phyloP scores from a whole-genome alignment of 2,797 vertebrate genomes.

The Ataeniobius toweri region DNA sequence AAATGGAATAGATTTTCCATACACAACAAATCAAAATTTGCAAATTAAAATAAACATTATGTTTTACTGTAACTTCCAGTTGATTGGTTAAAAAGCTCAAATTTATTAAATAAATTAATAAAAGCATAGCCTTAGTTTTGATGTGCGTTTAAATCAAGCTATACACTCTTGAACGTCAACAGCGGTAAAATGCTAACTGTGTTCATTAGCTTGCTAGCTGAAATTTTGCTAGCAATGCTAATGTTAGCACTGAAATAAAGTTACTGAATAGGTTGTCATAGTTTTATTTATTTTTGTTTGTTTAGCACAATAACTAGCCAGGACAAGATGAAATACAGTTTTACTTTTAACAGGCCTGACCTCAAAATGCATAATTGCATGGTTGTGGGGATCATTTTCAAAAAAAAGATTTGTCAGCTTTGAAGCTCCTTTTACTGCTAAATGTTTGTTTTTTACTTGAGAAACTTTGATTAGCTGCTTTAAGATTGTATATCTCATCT shows the following conservation, averaged over 20 bases:
- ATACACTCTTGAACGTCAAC: not conserved
- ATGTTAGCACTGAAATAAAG: not conserved
- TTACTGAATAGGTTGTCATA: not conserved
- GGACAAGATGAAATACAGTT: not conserved
- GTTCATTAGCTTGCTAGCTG: not conserved
- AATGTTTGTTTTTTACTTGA: slow-evolving; percentile 47
- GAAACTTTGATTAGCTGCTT: slow-evolving; percentile 38
- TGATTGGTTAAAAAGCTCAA: not conserved
- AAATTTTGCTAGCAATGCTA: not conserved
- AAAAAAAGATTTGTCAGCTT: slow-evolving; percentile 22
- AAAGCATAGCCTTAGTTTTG: not conserved
- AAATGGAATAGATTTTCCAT: not conserved
- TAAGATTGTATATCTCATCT: slow-evolving; percentile 1
- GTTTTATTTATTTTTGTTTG: not conserved
- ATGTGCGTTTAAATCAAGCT: not conserved
- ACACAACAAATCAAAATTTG: not conserved
- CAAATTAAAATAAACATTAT: not conserved
- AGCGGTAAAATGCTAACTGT: not conserved
- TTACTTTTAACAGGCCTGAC: not conserved
- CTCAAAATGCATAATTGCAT: not conserved
- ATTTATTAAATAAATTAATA: not conserved
- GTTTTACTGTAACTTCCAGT: not conserved
- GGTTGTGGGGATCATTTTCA: not conserved
- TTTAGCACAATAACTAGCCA: too few species aligned
- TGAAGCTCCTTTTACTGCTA: slow-evolving; percentile 14